Base-by-base conservation (phyloP, 2,888 invertebrate genomes). In the Drosophila incognita region DNA sequence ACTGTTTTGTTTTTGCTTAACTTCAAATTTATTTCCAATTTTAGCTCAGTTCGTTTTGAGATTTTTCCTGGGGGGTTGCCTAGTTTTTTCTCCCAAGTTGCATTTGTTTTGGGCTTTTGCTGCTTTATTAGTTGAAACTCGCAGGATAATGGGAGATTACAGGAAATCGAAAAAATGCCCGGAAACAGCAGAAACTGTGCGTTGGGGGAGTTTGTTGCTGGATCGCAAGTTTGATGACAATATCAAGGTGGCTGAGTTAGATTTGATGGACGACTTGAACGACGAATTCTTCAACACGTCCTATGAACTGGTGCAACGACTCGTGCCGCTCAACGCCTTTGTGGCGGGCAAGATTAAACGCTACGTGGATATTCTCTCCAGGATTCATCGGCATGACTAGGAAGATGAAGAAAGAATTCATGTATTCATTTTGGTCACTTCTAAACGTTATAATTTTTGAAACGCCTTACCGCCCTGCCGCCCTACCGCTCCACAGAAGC, bases 331-430 rank as follows among this genome's bases (percentile, higher is more conserved):
- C 0, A 83, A 86, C 11, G 51, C 57, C 6, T 85, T 82, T 36
- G 78, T 91, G 54, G 92, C 92, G 0, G 80, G 76, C 4, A 88
- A 90, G 54, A 70, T 93, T 11, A 91, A 89, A 66, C 77, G 71
- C 36, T 91, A 87, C 46, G 76, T 91, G 0, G 89, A 90, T 48
- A 81, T 92, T 58, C 76, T 92, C 36, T 77, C 74, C 18, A 79
- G 85, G 10, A 69, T 93, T 29, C 91, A 92, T 61, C 65, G 63
- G 2, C 82, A 69, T n/a, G n/a, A n/a, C n/a, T n/a, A n/a, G n/a
- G n/a, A n/a, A n/a, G n/a, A n/a, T n/a, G n/a, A n/a, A n/a, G n/a
- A n/a, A n/a, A n/a, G n/a, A n/a, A n/a, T n/a, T n/a, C n/a, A n/a
- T n/a, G n/a, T n/a, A n/a, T n/a, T n/a, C n/a, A n/a, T n/a, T n/a